phyloP scores from a whole-genome alignment of 1,140 invertebrate species.

The Lucilia sericata region DNA sequence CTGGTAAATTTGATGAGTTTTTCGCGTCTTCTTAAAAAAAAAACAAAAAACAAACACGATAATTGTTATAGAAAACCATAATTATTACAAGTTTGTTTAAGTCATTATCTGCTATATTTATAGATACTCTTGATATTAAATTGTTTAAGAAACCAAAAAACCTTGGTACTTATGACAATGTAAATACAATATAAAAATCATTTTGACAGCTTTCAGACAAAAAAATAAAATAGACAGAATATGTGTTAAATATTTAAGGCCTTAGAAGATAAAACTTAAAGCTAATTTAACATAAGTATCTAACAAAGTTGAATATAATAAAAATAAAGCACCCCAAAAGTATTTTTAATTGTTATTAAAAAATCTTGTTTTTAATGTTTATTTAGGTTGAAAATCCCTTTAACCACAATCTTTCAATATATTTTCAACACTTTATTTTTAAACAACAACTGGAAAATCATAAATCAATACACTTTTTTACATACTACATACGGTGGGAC shows the following conservation, averaged over 20 bases:
- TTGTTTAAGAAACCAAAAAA: not conserved
- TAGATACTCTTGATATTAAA: not conserved
- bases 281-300: too few species aligned
- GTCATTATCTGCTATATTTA: not conserved
- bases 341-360: too few species aligned
- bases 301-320: too few species aligned
- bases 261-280: not conserved
- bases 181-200: not conserved
- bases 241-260: not conserved
- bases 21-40: not conserved
- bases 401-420: not conserved
- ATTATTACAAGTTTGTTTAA: constrained; percentile 17
- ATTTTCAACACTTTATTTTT: not conserved
- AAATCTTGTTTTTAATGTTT: too few species aligned
- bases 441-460: constrained; percentile 16
- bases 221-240: not conserved
- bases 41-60: not conserved
- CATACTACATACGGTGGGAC: too few species aligned
- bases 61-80: constrained; percentile 10
- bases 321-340: too few species aligned
- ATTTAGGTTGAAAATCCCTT: not conserved
- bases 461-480: not conserved
- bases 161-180: not conserved
- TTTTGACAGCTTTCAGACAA: not conserved
- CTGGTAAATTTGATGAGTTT: not conserved